Percentiles rank a stretch among this genome's conserved stretches.
Evolutionary conservation across 2,888 invertebrate species (phyloP).

Genomic region (Cerastoderma edule): DNA sequence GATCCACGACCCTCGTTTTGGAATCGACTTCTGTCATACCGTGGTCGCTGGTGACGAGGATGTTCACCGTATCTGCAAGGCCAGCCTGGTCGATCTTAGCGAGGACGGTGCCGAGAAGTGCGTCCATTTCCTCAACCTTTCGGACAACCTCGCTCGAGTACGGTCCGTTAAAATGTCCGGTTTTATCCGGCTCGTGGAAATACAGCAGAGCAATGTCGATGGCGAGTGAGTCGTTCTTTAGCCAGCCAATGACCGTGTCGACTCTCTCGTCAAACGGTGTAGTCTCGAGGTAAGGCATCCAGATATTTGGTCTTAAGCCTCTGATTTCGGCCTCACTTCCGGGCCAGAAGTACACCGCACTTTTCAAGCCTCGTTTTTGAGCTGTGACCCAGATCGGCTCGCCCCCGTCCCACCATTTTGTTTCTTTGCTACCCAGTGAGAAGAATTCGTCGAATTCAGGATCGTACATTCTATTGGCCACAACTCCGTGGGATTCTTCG

Average conservation of each 20-base stretch:
- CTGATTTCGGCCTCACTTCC: conserved; percentile 86
- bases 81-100: conserved; percentile 43
- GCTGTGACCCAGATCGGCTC: conserved; percentile 81
- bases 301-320: conserved; percentile 82
- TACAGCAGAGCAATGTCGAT: conserved; percentile 72
- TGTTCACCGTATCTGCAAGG: conserved; percentile 66
- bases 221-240: conserved; percentile 51
- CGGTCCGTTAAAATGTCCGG: conserved; percentile 75
- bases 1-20: conserved; percentile 58
- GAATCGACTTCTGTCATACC: conserved; percentile 75
- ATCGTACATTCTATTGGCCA: conserved; percentile 87
- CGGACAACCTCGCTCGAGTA: conserved; percentile 59
- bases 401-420: conserved; percentile 76
- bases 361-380: conserved; percentile 87
- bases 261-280: conserved; percentile 86
- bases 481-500: conserved; percentile 88
- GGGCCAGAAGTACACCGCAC: conserved; percentile 87
- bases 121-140: conserved; percentile 71
- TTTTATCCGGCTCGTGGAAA: conserved; percentile 75
- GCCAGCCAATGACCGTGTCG: conserved; percentile 85
- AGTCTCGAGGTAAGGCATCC: conserved; percentile 81
- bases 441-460: conserved; percentile 79
- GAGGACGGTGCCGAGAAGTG: conserved; percentile 63
- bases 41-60: conserved; percentile 79
- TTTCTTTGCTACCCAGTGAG: conserved; percentile 51